Evolutionary conservation across 2,888 invertebrate genomes (phyloP).

Genomic region (Cylindroiulus punctatus): DNA sequence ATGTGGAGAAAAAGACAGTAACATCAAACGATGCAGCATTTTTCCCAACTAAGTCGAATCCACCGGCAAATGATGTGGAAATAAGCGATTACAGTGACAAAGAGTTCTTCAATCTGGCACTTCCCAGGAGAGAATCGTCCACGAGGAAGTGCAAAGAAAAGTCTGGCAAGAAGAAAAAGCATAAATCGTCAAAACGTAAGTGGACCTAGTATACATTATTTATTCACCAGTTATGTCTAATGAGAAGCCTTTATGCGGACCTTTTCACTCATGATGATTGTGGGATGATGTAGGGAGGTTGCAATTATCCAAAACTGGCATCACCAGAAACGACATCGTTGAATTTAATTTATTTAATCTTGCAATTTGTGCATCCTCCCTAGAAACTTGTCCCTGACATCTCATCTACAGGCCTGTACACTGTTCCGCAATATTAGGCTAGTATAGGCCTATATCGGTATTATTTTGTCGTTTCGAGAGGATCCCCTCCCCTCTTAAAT

Average conservation of each 20-base stretch:
- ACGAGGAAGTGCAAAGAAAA: conserved; percentile 57
- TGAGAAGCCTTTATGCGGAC: background rate
- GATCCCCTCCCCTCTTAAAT: too few relatives aligned
- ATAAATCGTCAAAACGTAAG: conserved; percentile 56
- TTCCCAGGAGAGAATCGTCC: conserved; percentile 48
- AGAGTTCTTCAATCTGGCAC: conserved; percentile 52
- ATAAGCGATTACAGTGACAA: conserved; percentile 53
- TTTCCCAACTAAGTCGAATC: background rate
- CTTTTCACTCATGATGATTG: background rate
- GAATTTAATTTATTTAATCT: too few relatives aligned
- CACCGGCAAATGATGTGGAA: conserved; percentile 17
- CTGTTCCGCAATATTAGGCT: too few relatives aligned
- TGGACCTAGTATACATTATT: background rate
- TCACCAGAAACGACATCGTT: too few relatives aligned
- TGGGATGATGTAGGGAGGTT: background rate
- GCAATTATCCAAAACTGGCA: background rate
- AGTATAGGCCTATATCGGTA: too few relatives aligned
- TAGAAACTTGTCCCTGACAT: too few relatives aligned
- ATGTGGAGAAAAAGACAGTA: background rate
- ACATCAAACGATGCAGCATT: background rate
- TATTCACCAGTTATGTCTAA: background rate
- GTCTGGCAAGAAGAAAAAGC: conserved; percentile 51
- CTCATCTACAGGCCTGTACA: too few relatives aligned
- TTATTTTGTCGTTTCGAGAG: too few relatives aligned
- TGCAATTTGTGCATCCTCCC: too few relatives aligned